Percentiles rank a stretch among this genome's conserved stretches.
Evolutionary conservation across 1,140 invertebrate species (phyloP).

Genomic region (Ladona fulva): DNA sequence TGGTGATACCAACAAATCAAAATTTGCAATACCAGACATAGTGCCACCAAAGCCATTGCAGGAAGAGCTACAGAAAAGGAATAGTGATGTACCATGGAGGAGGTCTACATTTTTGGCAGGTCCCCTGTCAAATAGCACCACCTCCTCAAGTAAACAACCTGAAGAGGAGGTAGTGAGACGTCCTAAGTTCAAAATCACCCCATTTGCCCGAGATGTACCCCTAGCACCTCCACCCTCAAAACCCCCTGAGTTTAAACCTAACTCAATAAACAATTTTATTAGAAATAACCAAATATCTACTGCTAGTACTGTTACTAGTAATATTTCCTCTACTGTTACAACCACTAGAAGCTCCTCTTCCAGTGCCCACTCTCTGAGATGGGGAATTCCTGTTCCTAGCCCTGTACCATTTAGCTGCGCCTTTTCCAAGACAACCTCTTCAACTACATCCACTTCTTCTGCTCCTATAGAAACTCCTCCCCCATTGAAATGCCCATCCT

Average conservation of each 20-base stretch:
- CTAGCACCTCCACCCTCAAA: constrained; percentile 38
- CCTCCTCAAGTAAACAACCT: constrained; percentile 38
- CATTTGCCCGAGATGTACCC: constrained; percentile 51
- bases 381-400: not conserved
- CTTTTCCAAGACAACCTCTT: constrained; percentile 23
- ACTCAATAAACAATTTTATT: no score
- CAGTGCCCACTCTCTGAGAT: not conserved
- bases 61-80: not conserved
- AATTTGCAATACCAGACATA: not conserved
- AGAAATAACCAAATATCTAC: no score
- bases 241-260: not conserved
- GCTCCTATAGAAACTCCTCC: not conserved
- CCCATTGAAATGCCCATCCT: not conserved
- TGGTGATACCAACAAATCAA: not conserved
- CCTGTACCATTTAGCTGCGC: constrained; percentile 15
- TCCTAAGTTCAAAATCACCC: constrained; percentile 49
- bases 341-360: not conserved
- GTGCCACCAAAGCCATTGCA: not conserved
- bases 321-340: not conserved
- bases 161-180: constrained; percentile 39
- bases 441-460: constrained; percentile 23
- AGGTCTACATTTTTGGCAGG: not conserved
- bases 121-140: not conserved
- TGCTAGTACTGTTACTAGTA: no score
- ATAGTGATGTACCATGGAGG: not conserved